A percentile compares a stretch with the other conserved stretches of the same genome.
These are phyloP conservation scores for Liopterus haemorrhoidalis DNA, from an alignment of 2,888 invertebrate species.

Conservation along the genomic window DNA sequence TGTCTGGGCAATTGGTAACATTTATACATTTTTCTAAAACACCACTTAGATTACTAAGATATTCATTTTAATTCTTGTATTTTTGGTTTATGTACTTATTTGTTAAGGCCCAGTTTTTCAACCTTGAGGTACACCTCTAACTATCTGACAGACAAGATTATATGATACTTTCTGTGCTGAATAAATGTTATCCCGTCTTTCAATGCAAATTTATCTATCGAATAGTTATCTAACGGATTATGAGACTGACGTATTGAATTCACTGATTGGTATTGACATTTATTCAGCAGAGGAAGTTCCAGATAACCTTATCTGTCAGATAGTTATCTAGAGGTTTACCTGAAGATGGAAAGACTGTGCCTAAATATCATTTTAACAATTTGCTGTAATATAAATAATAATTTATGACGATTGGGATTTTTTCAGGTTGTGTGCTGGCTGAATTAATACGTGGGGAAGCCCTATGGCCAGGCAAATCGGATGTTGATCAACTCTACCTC, in stretches of 20 bases:
- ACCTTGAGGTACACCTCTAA: too few species aligned
- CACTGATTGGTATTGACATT: too few species aligned
- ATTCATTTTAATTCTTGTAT: neutral
- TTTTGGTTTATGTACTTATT: neutral
- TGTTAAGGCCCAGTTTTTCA: neutral
- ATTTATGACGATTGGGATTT: conserved; percentile 13
- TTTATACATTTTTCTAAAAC: neutral
- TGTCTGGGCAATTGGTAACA: conserved; percentile 91
- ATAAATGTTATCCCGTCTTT: too few species aligned
- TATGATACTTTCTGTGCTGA: too few species aligned
- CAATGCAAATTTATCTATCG: too few species aligned
- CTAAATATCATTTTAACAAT: neutral
- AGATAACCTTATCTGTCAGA: too few species aligned
- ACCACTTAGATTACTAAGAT: neutral
- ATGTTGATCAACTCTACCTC: conserved; percentile 95
- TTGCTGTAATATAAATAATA: neutral
- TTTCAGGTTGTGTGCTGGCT: conserved; percentile 75
- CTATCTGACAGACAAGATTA: too few species aligned
- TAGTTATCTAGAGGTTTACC: too few species aligned
- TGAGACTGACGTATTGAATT: too few species aligned
- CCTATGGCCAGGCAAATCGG: conserved; percentile 97
- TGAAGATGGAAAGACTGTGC: conserved; percentile 1
- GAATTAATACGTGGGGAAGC: conserved; percentile 86
- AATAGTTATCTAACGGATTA: too few species aligned
- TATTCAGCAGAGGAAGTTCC: too few species aligned